phyloP scores from a whole-genome alignment of 1,140 invertebrate species.

The Campoletis sonorensis region DNA sequence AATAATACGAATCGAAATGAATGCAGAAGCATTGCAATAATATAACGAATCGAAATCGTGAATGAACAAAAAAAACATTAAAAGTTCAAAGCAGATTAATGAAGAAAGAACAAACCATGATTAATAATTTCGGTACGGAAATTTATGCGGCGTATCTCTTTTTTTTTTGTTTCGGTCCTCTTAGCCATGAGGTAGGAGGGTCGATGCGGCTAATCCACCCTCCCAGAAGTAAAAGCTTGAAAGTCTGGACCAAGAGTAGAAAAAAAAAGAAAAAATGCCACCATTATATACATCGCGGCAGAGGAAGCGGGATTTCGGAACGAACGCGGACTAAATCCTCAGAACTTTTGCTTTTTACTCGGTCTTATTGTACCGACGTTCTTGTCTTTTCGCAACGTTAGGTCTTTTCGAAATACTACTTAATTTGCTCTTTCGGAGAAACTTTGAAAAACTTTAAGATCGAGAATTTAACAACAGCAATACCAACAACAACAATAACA shows the following conservation, averaged over 20 bases:
- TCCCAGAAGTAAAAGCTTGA: not conserved
- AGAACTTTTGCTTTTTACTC: not conserved
- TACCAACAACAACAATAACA: not conserved
- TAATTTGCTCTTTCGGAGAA: not conserved
- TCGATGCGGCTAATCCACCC: constrained; percentile 25
- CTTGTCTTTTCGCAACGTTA: not conserved
- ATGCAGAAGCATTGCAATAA: no score
- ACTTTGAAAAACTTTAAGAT: not conserved
- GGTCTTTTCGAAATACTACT: not conserved
- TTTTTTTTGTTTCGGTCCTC: not conserved
- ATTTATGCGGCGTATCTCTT: not conserved
- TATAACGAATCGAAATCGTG: no score
- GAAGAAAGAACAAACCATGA: no score
- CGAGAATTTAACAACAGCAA: no score
- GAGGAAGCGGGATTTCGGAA: not conserved
- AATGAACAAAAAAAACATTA: no score
- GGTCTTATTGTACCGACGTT: not conserved
- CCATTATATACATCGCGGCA: not conserved
- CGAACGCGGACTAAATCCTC: not conserved
- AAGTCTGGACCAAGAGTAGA: not conserved
- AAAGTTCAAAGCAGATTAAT: no score
- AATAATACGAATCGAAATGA: no score
- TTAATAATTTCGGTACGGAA: not conserved
- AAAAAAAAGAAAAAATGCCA: constrained; percentile 3
- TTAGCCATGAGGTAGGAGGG: not conserved